These are phyloP conservation scores for Trypoxylus dichotomus DNA, from an alignment of 1,140 invertebrate genomes.

Conservation along the genomic window DNA sequence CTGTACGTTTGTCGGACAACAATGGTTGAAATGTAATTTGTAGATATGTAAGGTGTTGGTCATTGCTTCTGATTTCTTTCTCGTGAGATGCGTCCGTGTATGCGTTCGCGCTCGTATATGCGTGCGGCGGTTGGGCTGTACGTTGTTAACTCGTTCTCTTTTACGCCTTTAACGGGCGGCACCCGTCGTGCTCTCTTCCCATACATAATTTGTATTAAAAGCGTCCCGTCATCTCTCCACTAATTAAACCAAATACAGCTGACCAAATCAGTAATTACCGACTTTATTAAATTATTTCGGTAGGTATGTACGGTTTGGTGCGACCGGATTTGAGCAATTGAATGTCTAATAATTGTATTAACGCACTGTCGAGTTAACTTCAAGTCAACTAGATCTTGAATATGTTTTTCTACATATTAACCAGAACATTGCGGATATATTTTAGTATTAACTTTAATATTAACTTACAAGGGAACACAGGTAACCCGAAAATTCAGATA, in stretches of 20 bases:
- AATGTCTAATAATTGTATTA: neutral
- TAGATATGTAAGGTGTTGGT: constrained; percentile 38
- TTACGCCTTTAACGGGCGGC: neutral
- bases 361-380: neutral
- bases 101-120: neutral
- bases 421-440: no score
- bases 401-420: no score
- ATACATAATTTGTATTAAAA: constrained; percentile 42
- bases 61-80: constrained; percentile 21
- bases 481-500: no score
- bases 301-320: neutral
- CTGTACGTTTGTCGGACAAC: constrained; percentile 27
- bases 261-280: constrained; percentile 30
- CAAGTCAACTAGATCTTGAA: neutral
- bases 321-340: neutral
- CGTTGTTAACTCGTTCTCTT: constrained; percentile 11
- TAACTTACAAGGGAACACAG: no score
- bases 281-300: constrained; percentile 21
- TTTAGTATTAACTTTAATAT: no score
- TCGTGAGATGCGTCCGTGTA: neutral
- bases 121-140: neutral
- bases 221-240: constrained; percentile 41
- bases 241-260: constrained; percentile 41
- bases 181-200: constrained; percentile 25
- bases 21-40: constrained; percentile 43